Evolutionary conservation across 2,113 vertebrate species (phyloP).

Genomic region (Dasyornis broadbenti): DNA sequence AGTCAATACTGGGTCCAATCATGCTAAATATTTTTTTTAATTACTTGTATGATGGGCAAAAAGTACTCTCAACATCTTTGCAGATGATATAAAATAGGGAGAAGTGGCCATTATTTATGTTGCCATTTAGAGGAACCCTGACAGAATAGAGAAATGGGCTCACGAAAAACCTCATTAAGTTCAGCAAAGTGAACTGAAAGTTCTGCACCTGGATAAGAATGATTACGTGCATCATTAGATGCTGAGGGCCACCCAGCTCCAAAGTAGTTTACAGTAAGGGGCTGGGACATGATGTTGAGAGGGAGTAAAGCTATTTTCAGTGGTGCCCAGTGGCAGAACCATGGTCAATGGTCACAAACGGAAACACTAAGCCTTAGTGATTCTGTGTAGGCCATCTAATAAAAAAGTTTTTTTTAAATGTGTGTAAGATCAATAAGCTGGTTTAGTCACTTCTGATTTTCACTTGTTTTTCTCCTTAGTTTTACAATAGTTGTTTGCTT

Average conservation of each 20-base stretch:
- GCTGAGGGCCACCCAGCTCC: not conserved
- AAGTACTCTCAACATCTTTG: not conserved
- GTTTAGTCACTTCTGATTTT: not conserved
- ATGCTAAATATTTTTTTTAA: not conserved
- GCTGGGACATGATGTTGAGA: fast-evolving
- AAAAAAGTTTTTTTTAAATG: not conserved
- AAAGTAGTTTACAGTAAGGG: not conserved
- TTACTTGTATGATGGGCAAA: not conserved
- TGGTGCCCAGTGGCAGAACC: not conserved
- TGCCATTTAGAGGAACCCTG: not conserved
- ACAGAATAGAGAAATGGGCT: not conserved
- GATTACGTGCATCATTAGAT: too few relatives aligned
- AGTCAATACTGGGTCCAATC: not conserved
- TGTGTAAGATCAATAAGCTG: not conserved
- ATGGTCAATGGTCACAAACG: not conserved
- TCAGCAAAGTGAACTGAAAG: not conserved
- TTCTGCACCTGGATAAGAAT: not conserved
- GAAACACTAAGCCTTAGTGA: not conserved
- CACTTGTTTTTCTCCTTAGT: not conserved
- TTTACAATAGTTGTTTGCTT: not conserved
- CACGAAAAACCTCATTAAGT: not conserved
- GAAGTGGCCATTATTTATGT: not conserved
- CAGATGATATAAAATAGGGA: not conserved
- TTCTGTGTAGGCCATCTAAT: not conserved
- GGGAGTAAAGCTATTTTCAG: not conserved